Evolutionary conservation across 2,888 invertebrate species (phyloP), one percentile per base, ranked within the genome.

Genomic region (Harmothoe impar): DNA sequence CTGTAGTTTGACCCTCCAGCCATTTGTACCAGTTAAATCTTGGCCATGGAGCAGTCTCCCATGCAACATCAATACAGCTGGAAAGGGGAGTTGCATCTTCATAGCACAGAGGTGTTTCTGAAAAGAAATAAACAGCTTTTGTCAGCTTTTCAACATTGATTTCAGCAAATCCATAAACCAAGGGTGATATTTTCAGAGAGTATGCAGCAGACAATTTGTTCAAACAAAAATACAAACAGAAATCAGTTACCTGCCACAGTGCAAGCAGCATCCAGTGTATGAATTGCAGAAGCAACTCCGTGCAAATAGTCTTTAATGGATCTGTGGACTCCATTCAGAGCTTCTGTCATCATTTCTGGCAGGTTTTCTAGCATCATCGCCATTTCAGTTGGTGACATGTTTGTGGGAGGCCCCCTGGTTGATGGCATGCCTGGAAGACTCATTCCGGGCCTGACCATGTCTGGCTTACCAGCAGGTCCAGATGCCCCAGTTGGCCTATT

Each of bases 191-290:
- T n/a, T 15, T n/a, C 20, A n/a, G 62, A 62, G 1, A 20, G 23
- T 12, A 15, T 20, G 23, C 62, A n/a, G n/a, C 1, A 20, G 23
- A 62, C 3, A 5, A 20, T n/a, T n/a, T n/a, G 20, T 20, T 20
- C 10, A 62, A 62, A n/a, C 20, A 5, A n/a, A n/a, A n/a, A n/a
- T 1, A n/a, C 1, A 20, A 20, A n/a, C n/a, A n/a, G n/a, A n/a
- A n/a, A n/a, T n/a, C n/a, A n/a, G n/a, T n/a, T n/a, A 62, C 62
- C 62, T 62, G 62, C 62, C 3, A 62, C 3, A 20, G 5, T 62
- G n/a, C 62, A 62, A 62, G 62, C 62, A n/a, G 62, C 62, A 62
- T 62, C 20, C 62, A 62, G 23, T n/a, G n/a, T 62, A 62, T 20
- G n/a, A 1, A n/a, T n/a, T n/a, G n/a, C n/a, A 62, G 62, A 62